Base-by-base conservation (phyloP, 2,797 vertebrate genomes). In the Poeciliopsis presidionis region DNA sequence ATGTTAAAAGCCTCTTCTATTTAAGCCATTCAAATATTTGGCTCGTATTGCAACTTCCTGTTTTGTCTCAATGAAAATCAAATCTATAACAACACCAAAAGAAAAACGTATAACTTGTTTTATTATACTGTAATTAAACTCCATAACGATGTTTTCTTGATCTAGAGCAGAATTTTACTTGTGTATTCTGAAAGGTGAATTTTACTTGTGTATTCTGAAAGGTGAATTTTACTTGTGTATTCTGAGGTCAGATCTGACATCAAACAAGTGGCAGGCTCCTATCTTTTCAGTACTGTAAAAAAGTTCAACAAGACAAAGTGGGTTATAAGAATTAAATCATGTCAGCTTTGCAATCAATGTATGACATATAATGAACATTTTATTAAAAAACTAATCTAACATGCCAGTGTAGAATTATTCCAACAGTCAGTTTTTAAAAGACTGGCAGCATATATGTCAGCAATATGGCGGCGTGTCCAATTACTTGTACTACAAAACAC, bases 301-400 rank as follows among this genome's bases (percentile, higher is more conserved):
- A 43, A 4, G n/a, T 45, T 45, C 1, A 70, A 70, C 67, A 51
- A n/a, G 33, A 36, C 16, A 16, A 72, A 79, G 57, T 28, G 12
- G 14, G 30, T 25, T 75, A 5, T 8, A 65, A 76, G n/a, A 81
- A 51, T n/a, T 6, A 20, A 41, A 79, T 75, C n/a, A 69, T 36
- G 30, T 57, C 13, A 71, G 46, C 46, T 72, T 49, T 76, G 33
- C 61, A 71, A 63, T 67, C 36, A 81, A 39, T 63, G 22, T 13
- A 25, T 41, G 22, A 67, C 63, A 20, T 13, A 65, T 45, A 13
- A 53, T 74, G 5, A 77, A 22, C 8, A 1, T 51, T 8, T 51
- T 8, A 4, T 4, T 55, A 4, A 74, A 30, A 49, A 63, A 51
- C 8, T 69, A 16, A 30, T 74, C 33, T 28, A 30, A 67, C 28